These are phyloP conservation scores for Tiaroga cobitis DNA, from an alignment of 2,797 vertebrate genomes.

Conservation along the genomic window DNA sequence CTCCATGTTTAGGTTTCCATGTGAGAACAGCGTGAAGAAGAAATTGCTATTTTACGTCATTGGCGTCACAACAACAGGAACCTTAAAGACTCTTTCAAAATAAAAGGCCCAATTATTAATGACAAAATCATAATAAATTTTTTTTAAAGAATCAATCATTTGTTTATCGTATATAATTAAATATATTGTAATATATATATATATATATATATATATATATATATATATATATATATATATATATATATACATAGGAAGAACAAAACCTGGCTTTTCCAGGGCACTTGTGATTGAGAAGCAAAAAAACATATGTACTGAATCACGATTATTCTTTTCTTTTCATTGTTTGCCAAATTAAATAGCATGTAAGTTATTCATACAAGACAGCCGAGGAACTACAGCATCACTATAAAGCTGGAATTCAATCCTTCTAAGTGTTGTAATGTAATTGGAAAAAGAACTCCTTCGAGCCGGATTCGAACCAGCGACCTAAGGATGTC, in stretches of 20 bases:
- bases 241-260: too few relatives aligned
- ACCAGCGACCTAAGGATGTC: constrained; percentile 59
- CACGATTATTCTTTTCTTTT: background rate
- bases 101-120: background rate
- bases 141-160: too few relatives aligned
- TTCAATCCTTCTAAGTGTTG: background rate
- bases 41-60: constrained; percentile 14
- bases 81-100: background rate
- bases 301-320: background rate
- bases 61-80: constrained; percentile 5
- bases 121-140: background rate
- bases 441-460: fast-evolving
- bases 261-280: background rate
- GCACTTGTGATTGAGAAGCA: background rate
- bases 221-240: background rate
- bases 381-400: fast-evolving
- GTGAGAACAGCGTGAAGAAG: constrained; percentile 26
- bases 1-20: constrained; percentile 44
- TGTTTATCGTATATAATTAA: background rate
- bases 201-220: background rate
- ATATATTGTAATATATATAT: background rate
- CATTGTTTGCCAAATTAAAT: background rate
- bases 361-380: too few relatives aligned
- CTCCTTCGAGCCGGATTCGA: constrained; percentile 61
- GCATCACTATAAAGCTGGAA: background rate